phyloP scores from a whole-genome alignment of 1,140 invertebrate species.

The Streblospio benedicti region DNA sequence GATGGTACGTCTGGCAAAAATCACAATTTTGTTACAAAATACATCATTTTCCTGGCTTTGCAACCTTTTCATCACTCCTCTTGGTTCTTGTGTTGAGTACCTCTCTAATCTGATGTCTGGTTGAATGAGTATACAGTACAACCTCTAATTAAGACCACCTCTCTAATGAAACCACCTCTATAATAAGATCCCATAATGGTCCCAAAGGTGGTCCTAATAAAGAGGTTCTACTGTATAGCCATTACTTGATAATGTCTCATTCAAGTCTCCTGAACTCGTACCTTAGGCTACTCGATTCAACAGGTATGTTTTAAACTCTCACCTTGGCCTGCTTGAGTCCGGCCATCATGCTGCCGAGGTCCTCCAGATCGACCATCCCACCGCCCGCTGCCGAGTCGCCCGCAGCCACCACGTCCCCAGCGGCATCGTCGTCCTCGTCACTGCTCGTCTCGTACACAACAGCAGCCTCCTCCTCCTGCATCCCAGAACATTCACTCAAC shows the following conservation, averaged over 20 bases:
- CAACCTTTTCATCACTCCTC: too few relatives aligned
- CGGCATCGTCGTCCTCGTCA: conserved; percentile 20
- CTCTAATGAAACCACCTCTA: not conserved
- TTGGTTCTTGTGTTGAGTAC: too few relatives aligned
- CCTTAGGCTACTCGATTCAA: too few relatives aligned
- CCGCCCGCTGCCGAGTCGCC: conserved; percentile 15
- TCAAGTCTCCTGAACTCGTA: not conserved
- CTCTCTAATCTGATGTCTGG: too few relatives aligned
- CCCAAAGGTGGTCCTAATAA: not conserved
- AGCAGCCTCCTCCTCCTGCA: not conserved
- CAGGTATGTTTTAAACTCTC: conserved; percentile 1
- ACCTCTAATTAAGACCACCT: too few relatives aligned
- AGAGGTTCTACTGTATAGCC: not conserved
- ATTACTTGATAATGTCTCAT: not conserved
- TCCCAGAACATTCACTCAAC: not conserved
- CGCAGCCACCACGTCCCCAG: conserved; percentile 27
- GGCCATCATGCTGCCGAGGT: conserved; percentile 49
- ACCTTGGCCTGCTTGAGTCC: conserved; percentile 36
- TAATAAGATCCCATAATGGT: not conserved
- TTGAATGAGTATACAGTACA: too few relatives aligned
- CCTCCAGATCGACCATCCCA: conserved; percentile 53
- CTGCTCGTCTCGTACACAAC: conserved; percentile 16
- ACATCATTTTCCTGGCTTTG: too few relatives aligned
- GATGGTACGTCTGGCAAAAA: too few relatives aligned
- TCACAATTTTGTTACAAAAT: too few relatives aligned